A percentile compares a stretch with the other conserved stretches of the same genome.
phyloP scores from a whole-genome alignment of 1,140 invertebrate genomes.

The Drosophila nikananu region DNA sequence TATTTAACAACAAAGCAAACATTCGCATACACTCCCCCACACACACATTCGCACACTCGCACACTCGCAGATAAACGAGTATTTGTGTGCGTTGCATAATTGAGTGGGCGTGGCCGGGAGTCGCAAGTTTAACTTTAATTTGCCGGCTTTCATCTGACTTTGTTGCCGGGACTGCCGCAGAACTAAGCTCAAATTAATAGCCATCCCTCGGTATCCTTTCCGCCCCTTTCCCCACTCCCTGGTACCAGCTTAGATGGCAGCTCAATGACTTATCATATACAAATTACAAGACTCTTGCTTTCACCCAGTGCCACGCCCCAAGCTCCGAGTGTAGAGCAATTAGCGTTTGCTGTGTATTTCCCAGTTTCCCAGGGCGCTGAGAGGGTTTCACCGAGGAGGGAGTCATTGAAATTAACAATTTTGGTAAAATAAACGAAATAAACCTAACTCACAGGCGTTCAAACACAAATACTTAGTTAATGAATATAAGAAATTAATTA shows the following conservation, averaged over 20 bases:
- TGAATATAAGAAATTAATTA: background rate
- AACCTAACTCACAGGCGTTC: background rate
- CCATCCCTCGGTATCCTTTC: conserved; percentile 8
- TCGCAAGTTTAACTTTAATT: conserved; percentile 56
- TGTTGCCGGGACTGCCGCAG: conserved; percentile 37
- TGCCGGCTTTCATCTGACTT: conserved; percentile 60
- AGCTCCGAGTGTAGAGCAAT: conserved; percentile 12
- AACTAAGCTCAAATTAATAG: conserved; percentile 64
- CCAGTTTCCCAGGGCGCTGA: background rate
- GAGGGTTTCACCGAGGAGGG: no score
- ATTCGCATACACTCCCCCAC: conserved; percentile 6
- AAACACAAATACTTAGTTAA: background rate
- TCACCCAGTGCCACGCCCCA: conserved; percentile 35
- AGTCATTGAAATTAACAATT: background rate
- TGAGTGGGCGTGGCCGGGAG: conserved; percentile 67
- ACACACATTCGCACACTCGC: conserved; percentile 23
- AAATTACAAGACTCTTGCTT: conserved; percentile 68
- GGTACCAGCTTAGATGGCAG: conserved; percentile 24
- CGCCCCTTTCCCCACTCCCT: background rate
- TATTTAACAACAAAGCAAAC: conserved; percentile 82
- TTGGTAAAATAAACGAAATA: background rate
- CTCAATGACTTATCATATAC: conserved; percentile 79
- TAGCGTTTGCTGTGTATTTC: conserved; percentile 15
- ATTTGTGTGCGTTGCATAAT: conserved; percentile 63
- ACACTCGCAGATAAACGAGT: conserved; percentile 36